Percentiles rank a stretch among this genome's conserved stretches.
These are phyloP conservation scores for Aphelinus certus DNA, from an alignment of 1,140 invertebrate species.

Conservation along the genomic window DNA sequence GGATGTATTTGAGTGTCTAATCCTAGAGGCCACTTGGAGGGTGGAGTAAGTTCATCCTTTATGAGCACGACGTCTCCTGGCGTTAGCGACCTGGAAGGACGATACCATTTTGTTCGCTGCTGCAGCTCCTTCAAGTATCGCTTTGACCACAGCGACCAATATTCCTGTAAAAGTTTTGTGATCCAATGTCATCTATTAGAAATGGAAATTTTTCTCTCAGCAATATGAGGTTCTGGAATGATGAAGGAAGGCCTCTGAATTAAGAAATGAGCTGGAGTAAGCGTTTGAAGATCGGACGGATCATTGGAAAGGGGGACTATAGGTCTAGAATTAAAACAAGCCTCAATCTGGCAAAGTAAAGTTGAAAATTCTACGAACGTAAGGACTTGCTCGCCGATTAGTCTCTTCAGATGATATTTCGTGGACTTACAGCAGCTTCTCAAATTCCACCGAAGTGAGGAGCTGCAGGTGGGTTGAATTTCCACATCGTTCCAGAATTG, in stretches of 20 bases:
- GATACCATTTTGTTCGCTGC: too few species aligned
- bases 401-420: background rate
- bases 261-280: slow-evolving; percentile 1
- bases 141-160: too few species aligned
- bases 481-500: background rate
- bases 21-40: too few species aligned
- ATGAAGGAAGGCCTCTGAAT: background rate
- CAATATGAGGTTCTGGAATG: background rate
- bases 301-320: background rate
- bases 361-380: background rate
- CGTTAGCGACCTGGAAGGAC: too few species aligned
- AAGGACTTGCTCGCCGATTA: background rate
- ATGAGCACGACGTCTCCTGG: too few species aligned
- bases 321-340: background rate
- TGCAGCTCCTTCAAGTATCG: too few species aligned
- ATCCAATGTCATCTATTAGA: too few species aligned
- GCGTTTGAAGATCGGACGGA: background rate
- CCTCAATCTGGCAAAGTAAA: background rate
- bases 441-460: slow-evolving; percentile 5
- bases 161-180: too few species aligned
- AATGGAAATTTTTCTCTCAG: background rate
- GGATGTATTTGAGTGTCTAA: too few species aligned
- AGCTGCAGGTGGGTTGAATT: background rate
- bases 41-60: too few species aligned
- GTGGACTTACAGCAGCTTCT: background rate